A percentile compares a stretch with the other conserved stretches of the same genome.
Conservation (phyloP, 2,888 invertebrate species). For the Eremobia ochroleuca region DNA sequence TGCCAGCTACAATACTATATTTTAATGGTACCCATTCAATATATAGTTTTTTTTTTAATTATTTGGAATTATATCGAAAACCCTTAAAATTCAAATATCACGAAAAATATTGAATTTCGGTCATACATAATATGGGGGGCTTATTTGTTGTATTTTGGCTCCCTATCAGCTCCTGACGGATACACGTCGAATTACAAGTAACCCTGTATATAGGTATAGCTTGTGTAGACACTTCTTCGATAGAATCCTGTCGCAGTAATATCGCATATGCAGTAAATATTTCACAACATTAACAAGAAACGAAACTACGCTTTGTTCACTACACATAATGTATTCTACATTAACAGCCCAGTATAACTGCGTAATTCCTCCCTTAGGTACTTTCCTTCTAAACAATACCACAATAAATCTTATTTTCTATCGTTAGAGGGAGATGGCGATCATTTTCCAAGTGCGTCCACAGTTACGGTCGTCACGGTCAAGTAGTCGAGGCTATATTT, state of each 20-base stretch:
- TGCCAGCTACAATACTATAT: too few relatives aligned
- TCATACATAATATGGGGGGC: too few relatives aligned
- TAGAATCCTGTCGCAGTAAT: neutral
- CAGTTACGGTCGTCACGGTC: constrained; percentile 45
- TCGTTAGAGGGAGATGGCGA: constrained; percentile 40
- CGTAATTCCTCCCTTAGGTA: constrained; percentile 27
- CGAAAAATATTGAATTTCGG: too few relatives aligned
- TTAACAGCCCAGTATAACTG: constrained; percentile 19
- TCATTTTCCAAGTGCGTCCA: constrained; percentile 32
- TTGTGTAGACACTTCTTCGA: neutral
- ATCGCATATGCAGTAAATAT: neutral
- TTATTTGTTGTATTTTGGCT: too few relatives aligned
- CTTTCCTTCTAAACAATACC: constrained; percentile 42
- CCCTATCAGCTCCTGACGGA: too few relatives aligned
- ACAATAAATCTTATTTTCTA: constrained; percentile 31
- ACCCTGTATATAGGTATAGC: too few relatives aligned
- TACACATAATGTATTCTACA: constrained; percentile 5
- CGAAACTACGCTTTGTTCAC: constrained; percentile 17
- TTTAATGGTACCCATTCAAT: too few relatives aligned
- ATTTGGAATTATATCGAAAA: too few relatives aligned
- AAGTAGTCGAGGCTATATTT: constrained; percentile 47
- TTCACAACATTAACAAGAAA: neutral
- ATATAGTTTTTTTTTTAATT: too few relatives aligned
- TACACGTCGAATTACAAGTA: too few relatives aligned
- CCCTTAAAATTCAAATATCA: too few relatives aligned